A percentile compares a stretch with the other conserved stretches of the same genome.
phyloP scores from a whole-genome alignment of 1,140 invertebrate species.

The Drosophila rhopaloa region DNA sequence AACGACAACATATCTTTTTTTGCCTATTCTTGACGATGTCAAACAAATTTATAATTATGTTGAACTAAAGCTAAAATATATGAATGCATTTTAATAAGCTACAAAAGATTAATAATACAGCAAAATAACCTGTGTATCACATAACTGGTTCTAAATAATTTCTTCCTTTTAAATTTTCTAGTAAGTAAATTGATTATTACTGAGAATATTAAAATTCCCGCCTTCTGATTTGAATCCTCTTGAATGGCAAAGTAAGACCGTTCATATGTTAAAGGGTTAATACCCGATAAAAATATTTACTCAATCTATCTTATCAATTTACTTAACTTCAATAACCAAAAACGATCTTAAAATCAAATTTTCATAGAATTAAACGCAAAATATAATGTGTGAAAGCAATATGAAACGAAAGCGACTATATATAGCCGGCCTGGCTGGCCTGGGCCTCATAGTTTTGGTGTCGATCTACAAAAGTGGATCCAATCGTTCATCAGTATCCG shows the following conservation, averaged over 20 bases:
- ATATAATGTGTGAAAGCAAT: background rate
- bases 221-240: background rate
- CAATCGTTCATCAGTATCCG: background rate
- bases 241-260: constrained; percentile 4
- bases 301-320: background rate
- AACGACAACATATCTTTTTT: too few relatives aligned
- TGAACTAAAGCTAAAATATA: too few relatives aligned
- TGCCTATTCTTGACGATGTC: too few relatives aligned
- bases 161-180: too few relatives aligned
- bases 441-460: constrained; percentile 20
- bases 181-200: too few relatives aligned
- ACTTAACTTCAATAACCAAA: background rate
- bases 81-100: too few relatives aligned
- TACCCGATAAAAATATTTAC: constrained; percentile 1
- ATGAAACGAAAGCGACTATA: constrained; percentile 8
- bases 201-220: background rate
- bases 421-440: constrained; percentile 27
- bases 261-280: background rate
- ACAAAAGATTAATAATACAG: too few relatives aligned
- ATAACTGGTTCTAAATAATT: too few relatives aligned
- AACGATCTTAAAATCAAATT: constrained; percentile 3
- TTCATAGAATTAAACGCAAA: background rate
- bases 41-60: too few relatives aligned
- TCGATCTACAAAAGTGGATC: constrained; percentile 14
- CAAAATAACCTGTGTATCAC: too few relatives aligned